Evolutionary conservation across 2,888 invertebrate genomes (phyloP).

Genomic region (Synanthedon tipuliformis): DNA sequence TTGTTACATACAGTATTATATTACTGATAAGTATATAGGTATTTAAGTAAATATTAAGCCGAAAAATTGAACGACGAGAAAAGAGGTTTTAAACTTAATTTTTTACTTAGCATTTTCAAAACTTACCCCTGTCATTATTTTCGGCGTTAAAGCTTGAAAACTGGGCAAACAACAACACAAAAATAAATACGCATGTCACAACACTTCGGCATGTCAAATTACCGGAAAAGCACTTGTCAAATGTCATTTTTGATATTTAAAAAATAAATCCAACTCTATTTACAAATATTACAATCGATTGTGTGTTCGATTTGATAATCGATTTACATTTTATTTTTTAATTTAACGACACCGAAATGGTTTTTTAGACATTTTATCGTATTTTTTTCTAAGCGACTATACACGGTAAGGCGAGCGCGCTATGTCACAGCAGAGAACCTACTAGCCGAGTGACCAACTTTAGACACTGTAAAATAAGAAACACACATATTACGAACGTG

Average conservation of each 20-base stretch:
- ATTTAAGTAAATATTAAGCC: too few species aligned
- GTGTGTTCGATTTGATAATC: constrained; percentile 12
- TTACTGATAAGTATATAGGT: too few species aligned
- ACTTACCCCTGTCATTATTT: constrained; percentile 44
- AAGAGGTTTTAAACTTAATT: too few species aligned
- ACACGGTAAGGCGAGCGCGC: constrained; percentile 31
- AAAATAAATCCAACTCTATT: constrained; percentile 27
- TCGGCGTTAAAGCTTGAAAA: constrained; percentile 34
- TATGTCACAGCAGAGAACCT: constrained; percentile 40
- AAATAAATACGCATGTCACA: constrained; percentile 46
- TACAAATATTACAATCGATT: not conserved
- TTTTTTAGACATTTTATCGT: constrained; percentile 39
- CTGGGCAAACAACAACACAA: constrained; percentile 51
- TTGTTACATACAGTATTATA: too few species aligned
- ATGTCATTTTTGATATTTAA: constrained; percentile 52
- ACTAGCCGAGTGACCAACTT: constrained; percentile 69
- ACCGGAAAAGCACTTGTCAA: constrained; percentile 46
- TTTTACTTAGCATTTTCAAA: not conserved
- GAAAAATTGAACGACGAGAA: too few species aligned
- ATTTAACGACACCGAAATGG: constrained; percentile 26
- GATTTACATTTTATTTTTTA: constrained; percentile 12
- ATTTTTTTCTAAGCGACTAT: constrained; percentile 10
- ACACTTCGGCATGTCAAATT: constrained; percentile 37
- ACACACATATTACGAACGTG: constrained; percentile 54
- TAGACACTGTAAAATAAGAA: constrained; percentile 64